Evolutionary conservation across 2,113 vertebrate species (phyloP).

Genomic region (Lucifuga dentata): DNA sequence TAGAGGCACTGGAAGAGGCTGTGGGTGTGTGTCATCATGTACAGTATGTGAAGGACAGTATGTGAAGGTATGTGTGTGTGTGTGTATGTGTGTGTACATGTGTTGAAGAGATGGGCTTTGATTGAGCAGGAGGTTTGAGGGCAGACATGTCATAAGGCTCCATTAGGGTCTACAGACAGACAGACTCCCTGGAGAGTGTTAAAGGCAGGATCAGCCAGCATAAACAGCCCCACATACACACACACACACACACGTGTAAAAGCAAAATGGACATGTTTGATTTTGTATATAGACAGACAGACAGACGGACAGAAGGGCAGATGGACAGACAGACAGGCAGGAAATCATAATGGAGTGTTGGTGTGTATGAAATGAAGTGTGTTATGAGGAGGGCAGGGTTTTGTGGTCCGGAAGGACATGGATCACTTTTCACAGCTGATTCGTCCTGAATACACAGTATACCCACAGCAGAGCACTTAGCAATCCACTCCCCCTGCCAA

Average conservation of each 20-base stretch:
- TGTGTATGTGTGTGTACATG: constrained; percentile 37
- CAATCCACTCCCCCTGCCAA: constrained; percentile 50
- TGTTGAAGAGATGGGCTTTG: neutral
- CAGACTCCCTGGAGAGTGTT: constrained; percentile 1
- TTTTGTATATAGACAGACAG: neutral
- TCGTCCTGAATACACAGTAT: constrained; percentile 60
- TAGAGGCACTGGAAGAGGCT: constrained; percentile 37
- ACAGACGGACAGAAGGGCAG: neutral
- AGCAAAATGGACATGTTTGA: too few species aligned
- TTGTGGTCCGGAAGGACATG: constrained; percentile 57
- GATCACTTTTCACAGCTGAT: constrained; percentile 73
- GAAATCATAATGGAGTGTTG: constrained; percentile 6
- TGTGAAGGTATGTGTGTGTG: constrained; percentile 22
- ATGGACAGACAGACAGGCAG: constrained; percentile 1
- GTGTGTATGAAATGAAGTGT: constrained; percentile 4
- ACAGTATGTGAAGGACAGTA: constrained; percentile 49
- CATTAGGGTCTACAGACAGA: constrained; percentile 19
- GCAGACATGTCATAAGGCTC: constrained; percentile 6
- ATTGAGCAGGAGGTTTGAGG: too few species aligned
- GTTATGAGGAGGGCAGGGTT: constrained; percentile 49
- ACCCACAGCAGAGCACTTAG: constrained; percentile 59
- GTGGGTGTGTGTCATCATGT: constrained; percentile 43
- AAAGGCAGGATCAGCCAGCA: neutral
- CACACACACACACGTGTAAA: constrained; percentile 3
- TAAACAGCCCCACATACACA: neutral